Base-by-base conservation (phyloP, 1,140 invertebrate genomes). In the Drosophila erecta region DNA sequence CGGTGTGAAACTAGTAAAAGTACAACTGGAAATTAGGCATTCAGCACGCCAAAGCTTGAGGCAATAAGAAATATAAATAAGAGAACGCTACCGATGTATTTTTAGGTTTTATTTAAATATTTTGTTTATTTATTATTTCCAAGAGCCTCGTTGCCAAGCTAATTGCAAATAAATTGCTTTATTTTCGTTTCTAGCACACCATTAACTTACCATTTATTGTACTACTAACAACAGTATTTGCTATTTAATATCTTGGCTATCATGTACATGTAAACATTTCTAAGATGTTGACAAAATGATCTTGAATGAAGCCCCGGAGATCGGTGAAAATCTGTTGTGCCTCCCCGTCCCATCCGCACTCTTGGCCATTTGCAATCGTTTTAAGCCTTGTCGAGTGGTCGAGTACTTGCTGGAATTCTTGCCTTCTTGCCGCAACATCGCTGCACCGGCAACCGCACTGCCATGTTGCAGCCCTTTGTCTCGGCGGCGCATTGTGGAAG, bases 391-490 rank as follows among this genome's bases (percentile, higher is more conserved):
- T 50, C 15, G 27, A 50, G 47, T 49, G 46, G 14, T 24, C 24
- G 24, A 24, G 24, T 17, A 2, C 17, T 4, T n/a, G 24, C 14
- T 24, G 15, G 27, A 33, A 27, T 17, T n/a, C 20, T 35, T 14
- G 14, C 27, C 27, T 30, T 30, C 27, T 8, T 30, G 30, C 30
- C 30, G 10, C 7, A 7, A 30, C 50, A 12, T 22, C 43, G 8
- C 41, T 20, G 33, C 40, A 41, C 41, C 37, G 30, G 20, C 55
- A 62, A 15, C 41, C 27, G 35, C 65, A 67, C 55, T 59, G 56
- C 55, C 51, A 64, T 72, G 62, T 70, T 38, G 77, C 72, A 77
- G 76, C 49, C 81, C 60, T 75, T 84, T 84, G 81, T 81, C 72
- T 75, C 47, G 33, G 41, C 17, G 53, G 44, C 43, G 54, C 72